Evolutionary conservation across 2,113 vertebrate species (phyloP).

Genomic region (Harpagus bidentatus): DNA sequence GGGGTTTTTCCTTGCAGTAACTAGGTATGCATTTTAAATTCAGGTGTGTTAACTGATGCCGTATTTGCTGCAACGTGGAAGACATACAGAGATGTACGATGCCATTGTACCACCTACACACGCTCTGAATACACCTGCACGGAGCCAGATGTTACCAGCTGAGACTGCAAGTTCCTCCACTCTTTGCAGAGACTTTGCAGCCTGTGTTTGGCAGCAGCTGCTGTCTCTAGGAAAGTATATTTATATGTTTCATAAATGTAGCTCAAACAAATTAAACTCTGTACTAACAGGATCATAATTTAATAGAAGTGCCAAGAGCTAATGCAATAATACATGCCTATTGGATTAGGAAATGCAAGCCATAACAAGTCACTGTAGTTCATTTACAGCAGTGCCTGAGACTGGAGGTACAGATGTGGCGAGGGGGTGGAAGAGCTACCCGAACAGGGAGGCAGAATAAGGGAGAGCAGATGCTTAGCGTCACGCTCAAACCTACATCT

Average conservation of each 20-base stretch:
- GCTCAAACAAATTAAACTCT: slow-evolving; percentile 68
- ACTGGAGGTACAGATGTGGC: not conserved
- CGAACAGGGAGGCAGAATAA: not conserved
- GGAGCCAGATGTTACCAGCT: not conserved
- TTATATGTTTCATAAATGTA: slow-evolving; percentile 57
- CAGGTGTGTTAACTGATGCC: not conserved
- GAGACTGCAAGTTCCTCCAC: not conserved
- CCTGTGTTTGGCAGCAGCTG: not conserved
- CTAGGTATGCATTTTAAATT: not conserved
- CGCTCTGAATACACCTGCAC: not conserved
- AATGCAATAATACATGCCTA: slow-evolving; percentile 57
- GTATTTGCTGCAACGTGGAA: not conserved
- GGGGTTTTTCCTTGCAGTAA: not conserved
- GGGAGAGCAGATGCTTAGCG: not conserved
- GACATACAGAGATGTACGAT: not conserved
- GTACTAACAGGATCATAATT: slow-evolving; percentile 61
- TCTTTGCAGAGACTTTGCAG: not conserved
- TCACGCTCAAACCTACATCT: not conserved
- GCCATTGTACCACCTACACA: not conserved
- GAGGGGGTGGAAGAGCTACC: not conserved
- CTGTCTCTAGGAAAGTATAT: slow-evolving; percentile 17
- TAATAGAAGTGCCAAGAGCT: slow-evolving; percentile 58
- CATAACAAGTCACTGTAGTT: slow-evolving; percentile 15
- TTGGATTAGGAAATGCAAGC: slow-evolving; percentile 49
- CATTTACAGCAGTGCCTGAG: not conserved